Percentiles rank a stretch among this genome's conserved stretches.
phyloP scores from a whole-genome alignment of 2,888 invertebrate genomes.

The Byasa hedistus region DNA sequence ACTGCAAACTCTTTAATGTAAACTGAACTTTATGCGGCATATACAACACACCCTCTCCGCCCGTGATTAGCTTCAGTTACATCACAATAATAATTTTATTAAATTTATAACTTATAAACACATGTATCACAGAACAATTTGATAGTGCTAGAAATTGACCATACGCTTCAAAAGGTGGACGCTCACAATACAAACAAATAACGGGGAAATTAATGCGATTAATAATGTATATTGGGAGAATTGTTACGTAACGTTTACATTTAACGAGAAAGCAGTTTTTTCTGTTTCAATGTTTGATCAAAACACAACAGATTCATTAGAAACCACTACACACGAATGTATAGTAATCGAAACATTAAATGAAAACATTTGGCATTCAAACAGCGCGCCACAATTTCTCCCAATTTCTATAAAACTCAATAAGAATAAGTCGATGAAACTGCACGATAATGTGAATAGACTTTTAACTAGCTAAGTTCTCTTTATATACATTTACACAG shows the following conservation, averaged over 20 bases:
- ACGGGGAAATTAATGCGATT: slow-evolving; percentile 25
- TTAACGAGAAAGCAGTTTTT: too few relatives aligned
- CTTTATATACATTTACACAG: slow-evolving; percentile 37
- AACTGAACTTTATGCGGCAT: not conserved
- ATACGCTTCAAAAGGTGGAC: slow-evolving; percentile 65
- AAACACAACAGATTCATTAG: too few relatives aligned
- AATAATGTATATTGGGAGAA: slow-evolving; percentile 30
- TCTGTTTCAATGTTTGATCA: too few relatives aligned
- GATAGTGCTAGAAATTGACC: slow-evolving; percentile 78
- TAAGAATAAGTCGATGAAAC: slow-evolving; percentile 29
- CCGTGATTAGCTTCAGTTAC: slow-evolving; percentile 23
- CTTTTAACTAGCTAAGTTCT: slow-evolving; percentile 35
- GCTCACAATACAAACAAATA: slow-evolving; percentile 41
- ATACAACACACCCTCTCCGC: slow-evolving; percentile 8
- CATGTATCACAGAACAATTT: slow-evolving; percentile 78
- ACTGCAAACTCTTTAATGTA: not conserved
- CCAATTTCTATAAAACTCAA: slow-evolving; percentile 24
- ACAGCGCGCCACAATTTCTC: slow-evolving; percentile 23
- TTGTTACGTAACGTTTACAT: not conserved
- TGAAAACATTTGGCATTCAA: too few relatives aligned
- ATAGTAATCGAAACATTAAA: too few relatives aligned
- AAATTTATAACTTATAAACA: slow-evolving; percentile 67
- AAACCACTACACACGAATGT: too few relatives aligned
- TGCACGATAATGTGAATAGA: slow-evolving; percentile 32
- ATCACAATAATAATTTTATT: slow-evolving; percentile 39